phyloP scores from a whole-genome alignment of 2,797 vertebrate species.

The Molothrus ater region DNA sequence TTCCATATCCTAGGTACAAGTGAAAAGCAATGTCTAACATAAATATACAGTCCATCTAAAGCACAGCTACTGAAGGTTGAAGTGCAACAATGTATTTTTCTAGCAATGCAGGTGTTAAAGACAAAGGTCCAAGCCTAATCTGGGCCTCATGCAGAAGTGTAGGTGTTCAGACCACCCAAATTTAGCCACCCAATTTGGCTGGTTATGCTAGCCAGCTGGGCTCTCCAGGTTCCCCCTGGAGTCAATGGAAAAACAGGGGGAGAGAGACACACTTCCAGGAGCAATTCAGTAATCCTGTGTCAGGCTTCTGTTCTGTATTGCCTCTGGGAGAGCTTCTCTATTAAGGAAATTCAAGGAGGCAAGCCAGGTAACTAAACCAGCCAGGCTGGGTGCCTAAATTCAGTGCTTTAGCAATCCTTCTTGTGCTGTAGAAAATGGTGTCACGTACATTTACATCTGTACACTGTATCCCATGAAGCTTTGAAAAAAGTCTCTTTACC shows the following conservation, averaged over 20 bases:
- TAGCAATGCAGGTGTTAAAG: not conserved
- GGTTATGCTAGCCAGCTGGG: not conserved
- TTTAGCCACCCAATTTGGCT: not conserved
- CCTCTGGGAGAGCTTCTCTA: not conserved
- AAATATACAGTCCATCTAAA: not conserved
- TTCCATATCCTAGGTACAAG: not conserved
- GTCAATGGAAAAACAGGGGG: not conserved
- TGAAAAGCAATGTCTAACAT: not conserved
- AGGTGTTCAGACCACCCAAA: conserved; percentile 28
- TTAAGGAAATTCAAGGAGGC: not conserved
- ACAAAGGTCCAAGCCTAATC: not conserved
- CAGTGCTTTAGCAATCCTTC: not conserved
- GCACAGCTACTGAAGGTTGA: not conserved
- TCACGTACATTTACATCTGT: fast-evolving
- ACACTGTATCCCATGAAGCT: not conserved
- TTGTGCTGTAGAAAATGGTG: not conserved
- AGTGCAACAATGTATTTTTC: not conserved
- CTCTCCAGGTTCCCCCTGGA: not conserved
- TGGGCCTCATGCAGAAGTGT: not conserved
- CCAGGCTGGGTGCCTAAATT: not conserved
- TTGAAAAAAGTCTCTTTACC: not conserved
- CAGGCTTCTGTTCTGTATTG: not conserved
- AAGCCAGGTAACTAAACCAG: not conserved
- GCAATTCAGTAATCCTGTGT: not conserved
- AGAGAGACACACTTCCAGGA: not conserved